Percentiles rank a stretch among this genome's conserved stretches.
These are phyloP conservation scores for Picathartes gymnocephalus DNA, from an alignment of 2,113 vertebrate species.

Conservation along the genomic window DNA sequence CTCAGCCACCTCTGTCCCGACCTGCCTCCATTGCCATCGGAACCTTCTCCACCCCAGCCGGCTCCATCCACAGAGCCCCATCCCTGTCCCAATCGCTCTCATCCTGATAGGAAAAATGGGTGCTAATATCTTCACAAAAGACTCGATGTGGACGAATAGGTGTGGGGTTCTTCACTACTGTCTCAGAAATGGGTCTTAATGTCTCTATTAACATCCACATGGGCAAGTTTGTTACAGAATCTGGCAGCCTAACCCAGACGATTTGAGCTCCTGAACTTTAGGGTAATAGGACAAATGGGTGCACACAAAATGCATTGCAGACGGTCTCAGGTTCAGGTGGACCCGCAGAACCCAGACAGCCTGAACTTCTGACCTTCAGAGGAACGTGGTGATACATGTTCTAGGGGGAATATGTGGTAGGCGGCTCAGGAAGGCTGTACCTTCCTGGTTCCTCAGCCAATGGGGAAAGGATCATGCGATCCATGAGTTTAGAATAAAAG, in stretches of 20 bases:
- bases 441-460: neutral
- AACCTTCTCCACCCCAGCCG: too few species aligned
- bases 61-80: too few species aligned
- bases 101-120: too few species aligned
- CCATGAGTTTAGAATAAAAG: neutral
- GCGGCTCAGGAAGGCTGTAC: rapidly evolving
- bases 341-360: neutral
- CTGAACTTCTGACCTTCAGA: neutral
- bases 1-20: neutral
- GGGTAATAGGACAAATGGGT: too few species aligned
- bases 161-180: neutral
- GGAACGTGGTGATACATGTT: neutral
- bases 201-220: neutral
- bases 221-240: neutral
- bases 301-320: too few species aligned
- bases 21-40: neutral
- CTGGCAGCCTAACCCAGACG: neutral
- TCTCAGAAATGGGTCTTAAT: neutral
- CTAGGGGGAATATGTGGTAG: too few species aligned
- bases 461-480: neutral
- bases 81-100: neutral
- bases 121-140: neutral
- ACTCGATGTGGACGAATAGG: neutral
- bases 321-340: neutral
- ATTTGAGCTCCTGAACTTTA: neutral